Conservation (phyloP, 2,797 vertebrate genomes). For the Rhinophrynus dorsalis region DNA sequence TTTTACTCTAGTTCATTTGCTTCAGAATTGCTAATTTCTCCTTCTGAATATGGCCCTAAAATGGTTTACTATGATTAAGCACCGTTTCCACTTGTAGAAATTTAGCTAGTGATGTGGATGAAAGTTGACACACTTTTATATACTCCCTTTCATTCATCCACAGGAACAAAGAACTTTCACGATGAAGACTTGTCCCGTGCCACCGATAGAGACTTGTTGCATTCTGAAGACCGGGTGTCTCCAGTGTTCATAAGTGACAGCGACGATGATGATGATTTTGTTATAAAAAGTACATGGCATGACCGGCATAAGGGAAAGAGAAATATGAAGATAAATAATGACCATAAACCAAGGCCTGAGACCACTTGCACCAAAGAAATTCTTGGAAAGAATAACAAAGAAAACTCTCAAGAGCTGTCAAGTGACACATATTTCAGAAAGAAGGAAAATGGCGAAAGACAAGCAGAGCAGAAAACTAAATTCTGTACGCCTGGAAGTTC, state of each 20-base stretch:
- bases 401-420: conserved; percentile 18
- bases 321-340: background rate
- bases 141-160: conserved; percentile 6
- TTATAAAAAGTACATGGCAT: conserved; percentile 69
- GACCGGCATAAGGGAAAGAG: background rate
- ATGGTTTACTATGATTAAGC: too few species aligned
- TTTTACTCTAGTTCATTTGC: too few species aligned
- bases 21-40: too few species aligned
- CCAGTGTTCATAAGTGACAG: conserved; percentile 71
- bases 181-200: background rate
- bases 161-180: conserved; percentile 49
- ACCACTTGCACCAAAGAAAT: background rate
- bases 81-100: too few species aligned
- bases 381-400: accelerated
- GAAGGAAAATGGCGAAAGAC: background rate
- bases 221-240: conserved; percentile 55
- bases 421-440: background rate
- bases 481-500: conserved; percentile 58
- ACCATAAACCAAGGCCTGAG: background rate
- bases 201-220: conserved; percentile 47
- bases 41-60: too few species aligned
- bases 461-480: background rate
- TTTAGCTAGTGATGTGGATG: too few species aligned
- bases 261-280: conserved; percentile 65
- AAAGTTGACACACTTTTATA: too few species aligned